Evolutionary conservation across 2,113 vertebrate species (phyloP).

Genomic region (Dolichallabes microphthalmus): DNA sequence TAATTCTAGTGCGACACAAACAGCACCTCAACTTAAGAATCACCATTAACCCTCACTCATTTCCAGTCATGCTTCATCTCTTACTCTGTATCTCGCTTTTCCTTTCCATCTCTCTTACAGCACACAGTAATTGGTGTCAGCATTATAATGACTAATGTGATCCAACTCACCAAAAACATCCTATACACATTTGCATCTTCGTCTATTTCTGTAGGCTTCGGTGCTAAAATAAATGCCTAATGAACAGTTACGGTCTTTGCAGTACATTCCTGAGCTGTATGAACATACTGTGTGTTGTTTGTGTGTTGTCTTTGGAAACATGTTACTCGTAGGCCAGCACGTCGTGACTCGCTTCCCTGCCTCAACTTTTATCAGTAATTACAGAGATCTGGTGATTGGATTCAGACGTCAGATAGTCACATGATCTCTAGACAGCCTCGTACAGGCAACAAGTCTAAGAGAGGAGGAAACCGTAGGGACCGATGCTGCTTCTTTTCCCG

Average conservation of each 20-base stretch:
- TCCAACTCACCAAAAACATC: background rate
- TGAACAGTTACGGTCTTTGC: background rate
- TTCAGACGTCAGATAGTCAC: conserved; percentile 60
- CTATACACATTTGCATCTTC: background rate
- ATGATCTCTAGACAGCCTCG: conserved; percentile 57
- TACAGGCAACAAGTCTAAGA: conserved; percentile 68
- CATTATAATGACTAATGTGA: conserved; percentile 2
- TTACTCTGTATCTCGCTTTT: background rate
- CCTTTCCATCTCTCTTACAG: background rate
- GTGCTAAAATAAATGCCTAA: background rate
- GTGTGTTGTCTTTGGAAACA: background rate
- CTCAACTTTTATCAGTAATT: conserved; percentile 46
- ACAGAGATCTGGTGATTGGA: conserved; percentile 48
- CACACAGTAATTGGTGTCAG: background rate
- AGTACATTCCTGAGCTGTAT: background rate
- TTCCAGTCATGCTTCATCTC: background rate
- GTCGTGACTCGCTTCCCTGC: conserved; percentile 32
- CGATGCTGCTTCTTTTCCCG: background rate
- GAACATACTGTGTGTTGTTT: background rate
- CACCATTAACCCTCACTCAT: background rate
- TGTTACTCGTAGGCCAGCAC: conserved; percentile 3
- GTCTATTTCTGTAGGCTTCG: background rate
- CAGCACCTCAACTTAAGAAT: background rate
- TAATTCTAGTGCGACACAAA: background rate
- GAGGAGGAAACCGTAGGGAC: conserved; percentile 62